Conservation (phyloP, 1,140 invertebrate genomes). For the Caenorhabditis tropicalis region DNA sequence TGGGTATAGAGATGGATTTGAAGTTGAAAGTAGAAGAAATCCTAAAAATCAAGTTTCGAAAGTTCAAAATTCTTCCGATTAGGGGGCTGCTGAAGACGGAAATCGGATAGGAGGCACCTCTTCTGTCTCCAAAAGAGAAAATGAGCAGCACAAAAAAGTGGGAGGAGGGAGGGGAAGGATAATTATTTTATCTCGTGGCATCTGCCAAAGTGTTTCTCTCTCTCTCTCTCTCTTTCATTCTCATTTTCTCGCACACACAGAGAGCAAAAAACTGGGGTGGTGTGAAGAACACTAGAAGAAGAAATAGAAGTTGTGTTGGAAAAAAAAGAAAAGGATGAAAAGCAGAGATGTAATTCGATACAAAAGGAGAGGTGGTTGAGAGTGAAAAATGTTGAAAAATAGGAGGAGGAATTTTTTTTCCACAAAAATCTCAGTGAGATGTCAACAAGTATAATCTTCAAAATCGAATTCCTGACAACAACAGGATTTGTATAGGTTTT, state of each 20-base stretch:
- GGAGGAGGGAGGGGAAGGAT: neutral
- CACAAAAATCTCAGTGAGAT: neutral
- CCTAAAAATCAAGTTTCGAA: neutral
- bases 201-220: too few species aligned
- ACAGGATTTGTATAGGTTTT: too few species aligned
- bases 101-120: slow-evolving; percentile 10
- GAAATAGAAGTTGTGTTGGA: neutral
- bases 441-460: slow-evolving; percentile 1
- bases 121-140: too few species aligned
- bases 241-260: neutral
- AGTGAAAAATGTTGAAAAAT: neutral
- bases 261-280: neutral
- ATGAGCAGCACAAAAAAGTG: too few species aligned
- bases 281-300: neutral
- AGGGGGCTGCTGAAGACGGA: too few species aligned
- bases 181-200: slow-evolving; percentile 16
- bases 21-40: neutral
- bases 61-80: neutral
- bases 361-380: neutral
- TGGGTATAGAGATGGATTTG: neutral
- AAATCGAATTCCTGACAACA: too few species aligned
- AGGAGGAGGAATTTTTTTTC: neutral
- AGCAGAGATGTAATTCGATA: slow-evolving; percentile 31
- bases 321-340: neutral
- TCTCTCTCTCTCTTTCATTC: too few species aligned